Evolutionary conservation across 1,140 invertebrate genomes (phyloP), one percentile per base, ranked within the genome.

Genomic region (Sitophilus oryzae): DNA sequence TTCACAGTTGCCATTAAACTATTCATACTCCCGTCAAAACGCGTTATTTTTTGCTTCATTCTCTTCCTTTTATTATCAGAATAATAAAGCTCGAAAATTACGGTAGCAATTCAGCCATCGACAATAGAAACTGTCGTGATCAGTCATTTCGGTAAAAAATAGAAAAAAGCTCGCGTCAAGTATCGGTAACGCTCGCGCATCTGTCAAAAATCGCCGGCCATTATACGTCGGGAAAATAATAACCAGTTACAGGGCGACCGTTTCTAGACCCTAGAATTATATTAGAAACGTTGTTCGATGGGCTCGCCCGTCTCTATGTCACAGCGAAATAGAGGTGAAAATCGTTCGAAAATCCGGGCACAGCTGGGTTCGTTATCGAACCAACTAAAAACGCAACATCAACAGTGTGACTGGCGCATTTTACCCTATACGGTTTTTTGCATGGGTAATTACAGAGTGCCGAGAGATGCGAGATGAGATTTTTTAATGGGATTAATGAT

Each of bases 321-420:
- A 6, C 16, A 20, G 6, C 16, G 8, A 10, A 19, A 35, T 47
- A 47, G 16, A 34, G 45, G 30, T 35, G 18, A 47, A 9, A 35
- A 16, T 47, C 19, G 45, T n/a, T 23, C 3, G n/a, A 23, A n/a
- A n/a, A n/a, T n/a, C 18, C 43, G 30, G 30, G 18, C 25, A 3
- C 45, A 47, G 45, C 45, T 47, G 45, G 25, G 15, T 23, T 25
- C 21, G 23, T 45, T n/a, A n/a, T n/a, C n/a, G n/a, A n/a, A 47
- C 45, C 6, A 47, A 47, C 34, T 18, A 18, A 35, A 47, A 47
- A 47, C 36, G 19, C 19, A n/a, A 47, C 25, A 47, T 47, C 36
- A 47, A 21, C 19, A 47, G 22, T 47, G 45, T 47, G 45, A 47
- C 45, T 47, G 45, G 45, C 45, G 45, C 45, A 47, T 47, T 47